Evolutionary conservation across 2,113 vertebrate species (phyloP), one percentile per base, ranked within the genome.

Genomic region (Hoplias malabaricus): DNA sequence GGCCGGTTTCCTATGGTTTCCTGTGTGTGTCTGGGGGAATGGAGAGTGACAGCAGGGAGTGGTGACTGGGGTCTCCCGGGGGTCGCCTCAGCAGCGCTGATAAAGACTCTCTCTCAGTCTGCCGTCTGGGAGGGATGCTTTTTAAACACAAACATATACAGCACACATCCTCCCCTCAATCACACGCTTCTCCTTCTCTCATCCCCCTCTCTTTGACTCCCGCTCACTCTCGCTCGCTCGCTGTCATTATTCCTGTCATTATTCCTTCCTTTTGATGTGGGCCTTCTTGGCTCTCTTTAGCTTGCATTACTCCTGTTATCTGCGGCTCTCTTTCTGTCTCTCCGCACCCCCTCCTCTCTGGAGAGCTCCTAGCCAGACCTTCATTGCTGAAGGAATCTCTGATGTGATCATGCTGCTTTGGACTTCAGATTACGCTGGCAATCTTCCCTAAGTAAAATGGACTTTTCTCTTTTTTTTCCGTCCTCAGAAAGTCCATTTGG

Each of bases 241-340:
- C 88, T 88, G 87, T 91, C 90, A 90, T 91, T 90, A 92, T 92
- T 89, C 79, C 89, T 92, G 90, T 92, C 91, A 92, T 93, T 90
- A 92, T 89, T 90, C 84, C 83, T 80, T 87, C 80, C 88, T 87
- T 93, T 92, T 93, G 91, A 93, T 92, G 88, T 92, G 87, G 88
- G 74, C 67, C 83, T 89, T 89, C 85, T 88, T 88, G 85, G 84
- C 82, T 85, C 84, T 88, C 85, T 90, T 90, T 88, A 88, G 87
- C 85, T 84, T 86, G 83, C 86, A 87, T 89, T 89, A 82, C 85
- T 84, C 34, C 69, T 84, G 87, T 89, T 90, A 91, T 89, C 88
- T 87, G 48, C 9, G 80, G 83, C 81, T 50, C 73, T 43, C 79
- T 86, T 82, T 79, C 81, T 70, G 75, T 62, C 40, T 74, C 72